Conservation (phyloP, 1,140 invertebrate species). For the Lordiphosa mommai region DNA sequence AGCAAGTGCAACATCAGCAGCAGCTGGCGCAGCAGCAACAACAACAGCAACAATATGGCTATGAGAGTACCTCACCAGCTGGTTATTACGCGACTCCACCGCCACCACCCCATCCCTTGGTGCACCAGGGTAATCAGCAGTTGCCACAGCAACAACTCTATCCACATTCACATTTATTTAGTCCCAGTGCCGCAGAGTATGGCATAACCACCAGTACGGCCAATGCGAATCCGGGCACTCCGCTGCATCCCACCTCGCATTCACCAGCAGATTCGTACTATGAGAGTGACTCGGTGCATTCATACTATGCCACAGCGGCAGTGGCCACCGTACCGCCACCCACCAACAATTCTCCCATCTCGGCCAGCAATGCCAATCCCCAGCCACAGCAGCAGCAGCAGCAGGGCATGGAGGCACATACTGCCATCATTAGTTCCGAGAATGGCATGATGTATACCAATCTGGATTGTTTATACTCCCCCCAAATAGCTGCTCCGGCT, state of each 20-base stretch:
- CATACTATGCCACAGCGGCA: slow-evolving; percentile 72
- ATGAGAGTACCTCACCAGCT: slow-evolving; percentile 45
- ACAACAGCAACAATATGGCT: slow-evolving; percentile 32
- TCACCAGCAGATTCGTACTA: slow-evolving; percentile 75
- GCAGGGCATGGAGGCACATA: slow-evolving; percentile 57
- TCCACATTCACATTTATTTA: slow-evolving; percentile 75
- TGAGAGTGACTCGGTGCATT: slow-evolving; percentile 71
- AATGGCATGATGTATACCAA: slow-evolving; percentile 94
- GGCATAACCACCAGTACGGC: slow-evolving; percentile 68
- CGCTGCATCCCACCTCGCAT: slow-evolving; percentile 65
- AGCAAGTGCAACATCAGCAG: slow-evolving; percentile 24
- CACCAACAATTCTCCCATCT: slow-evolving; percentile 77
- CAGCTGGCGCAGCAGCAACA: slow-evolving; percentile 44
- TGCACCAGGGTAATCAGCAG: slow-evolving; percentile 31
- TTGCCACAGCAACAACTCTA: slow-evolving; percentile 47
- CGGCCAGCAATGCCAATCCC: slow-evolving; percentile 65
- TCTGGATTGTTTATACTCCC: slow-evolving; percentile 85
- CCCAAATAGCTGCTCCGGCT: slow-evolving; percentile 13
- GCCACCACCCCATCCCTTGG: slow-evolving; percentile 42
- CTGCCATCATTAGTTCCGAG: slow-evolving; percentile 89
- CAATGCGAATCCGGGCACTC: slow-evolving; percentile 39
- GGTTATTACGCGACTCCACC: slow-evolving; percentile 41
- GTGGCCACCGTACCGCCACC: slow-evolving; percentile 68
- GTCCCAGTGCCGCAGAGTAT: slow-evolving; percentile 78
- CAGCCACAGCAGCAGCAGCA: slow-evolving; percentile 52